Evolutionary conservation across 2,888 invertebrate species (phyloP).

Genomic region (Apotomis betuletana): DNA sequence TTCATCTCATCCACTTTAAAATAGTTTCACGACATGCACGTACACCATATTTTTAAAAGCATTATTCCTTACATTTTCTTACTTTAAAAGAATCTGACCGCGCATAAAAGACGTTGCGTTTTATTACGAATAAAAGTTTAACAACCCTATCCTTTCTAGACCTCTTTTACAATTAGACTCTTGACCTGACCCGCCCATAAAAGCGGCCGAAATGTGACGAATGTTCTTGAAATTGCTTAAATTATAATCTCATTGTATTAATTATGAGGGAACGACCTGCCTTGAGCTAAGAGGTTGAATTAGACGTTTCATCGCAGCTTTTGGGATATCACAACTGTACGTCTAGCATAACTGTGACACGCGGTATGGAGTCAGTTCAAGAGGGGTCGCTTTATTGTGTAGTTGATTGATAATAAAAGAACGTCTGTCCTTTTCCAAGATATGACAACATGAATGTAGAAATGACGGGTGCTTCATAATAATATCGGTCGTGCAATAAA

Average conservation of each 20-base stretch:
- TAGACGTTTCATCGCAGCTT: no score
- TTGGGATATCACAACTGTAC: no score
- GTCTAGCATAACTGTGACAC: no score
- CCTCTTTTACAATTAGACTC: constrained; percentile 14
- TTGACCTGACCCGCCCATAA: constrained; percentile 17
- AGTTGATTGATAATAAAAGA: no score
- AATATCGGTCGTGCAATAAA: no score
- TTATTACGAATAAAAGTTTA: constrained; percentile 33
- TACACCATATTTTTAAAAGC: background rate
- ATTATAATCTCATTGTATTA: constrained; percentile 31
- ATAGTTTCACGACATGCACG: background rate
- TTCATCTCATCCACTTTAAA: no score
- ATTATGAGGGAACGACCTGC: constrained; percentile 1
- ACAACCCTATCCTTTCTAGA: constrained; percentile 17
- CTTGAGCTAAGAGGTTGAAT: background rate
- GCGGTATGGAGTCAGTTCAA: no score
- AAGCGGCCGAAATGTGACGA: constrained; percentile 14
- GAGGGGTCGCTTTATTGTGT: no score
- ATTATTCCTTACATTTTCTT: constrained; percentile 1
- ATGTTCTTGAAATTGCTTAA: constrained; percentile 27
- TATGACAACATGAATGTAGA: no score
- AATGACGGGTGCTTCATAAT: no score
- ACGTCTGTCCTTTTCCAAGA: no score
- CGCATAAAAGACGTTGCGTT: constrained; percentile 11
- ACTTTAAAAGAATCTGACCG: constrained; percentile 11